Base-by-base conservation (phyloP, 2,888 invertebrate genomes). In the Cheilosia scutellata region DNA sequence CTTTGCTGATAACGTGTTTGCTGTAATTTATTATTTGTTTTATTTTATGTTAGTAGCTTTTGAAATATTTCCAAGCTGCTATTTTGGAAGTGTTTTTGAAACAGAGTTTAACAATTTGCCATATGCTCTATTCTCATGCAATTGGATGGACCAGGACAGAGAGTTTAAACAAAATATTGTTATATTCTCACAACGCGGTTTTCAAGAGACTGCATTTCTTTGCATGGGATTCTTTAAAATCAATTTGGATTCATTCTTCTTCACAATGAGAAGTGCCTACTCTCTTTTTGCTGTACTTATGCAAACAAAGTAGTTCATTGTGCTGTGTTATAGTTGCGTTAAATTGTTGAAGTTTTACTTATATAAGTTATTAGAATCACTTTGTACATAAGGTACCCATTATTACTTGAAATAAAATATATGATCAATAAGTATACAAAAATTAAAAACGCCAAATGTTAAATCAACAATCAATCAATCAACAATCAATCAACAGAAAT, bases 41-140 rank as follows among this genome's bases (percentile, higher is more conserved):
- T 72, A 70, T 1, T 65, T 90, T 31, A 13, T 25, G 0, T 68
- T 89, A n/a, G 20, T 89, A 4, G 87, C 88, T 20, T 16, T 88
- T n/a, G 89, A 89, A 53, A 68, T 89, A 0, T 68, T 80, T 44
- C 80, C 87, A 0, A 42, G 42, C 70, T 82, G 77, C n/a, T 86
- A 86, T 42, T 87, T 65, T 49, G 87, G 79, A 66, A 84, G 55
- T 37, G 29, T 27, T 47, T 71, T 72, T 44, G 63, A 66, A 4
- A 47, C 60, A 25, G 51, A 68, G 3, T 84, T 63, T 47, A 71
- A 78, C 7, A 49, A 70, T 11, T 72, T 87, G 1, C 84, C 78
- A 31, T 83, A 87, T 42, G 79, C 76, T 1, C 33, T 77, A 4
- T 80, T 84, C 27, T 77, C 80, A 1, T 53, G 72, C 57, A 87